Evolutionary conservation across 2,113 vertebrate species (phyloP), one percentile per base, ranked within the genome.

Genomic region (Hyperoodon ampullatus): DNA sequence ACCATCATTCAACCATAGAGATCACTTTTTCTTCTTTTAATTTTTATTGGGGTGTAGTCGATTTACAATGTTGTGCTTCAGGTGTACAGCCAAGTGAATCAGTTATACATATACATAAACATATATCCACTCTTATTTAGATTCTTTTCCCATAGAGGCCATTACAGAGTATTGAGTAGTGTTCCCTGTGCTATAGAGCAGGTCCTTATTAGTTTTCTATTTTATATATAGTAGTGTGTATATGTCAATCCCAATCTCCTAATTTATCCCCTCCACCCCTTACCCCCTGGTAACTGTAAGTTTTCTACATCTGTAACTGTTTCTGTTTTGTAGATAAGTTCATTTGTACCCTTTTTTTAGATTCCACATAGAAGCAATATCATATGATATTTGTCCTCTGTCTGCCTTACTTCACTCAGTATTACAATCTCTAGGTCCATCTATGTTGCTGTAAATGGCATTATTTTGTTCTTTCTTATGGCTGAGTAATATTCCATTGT

Each of bases 261-360:
- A 7, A 7, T 77, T 77, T 33, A 21, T 16, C 5, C 47, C 11
- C 0, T 0, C 30, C 47, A 39, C 39, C 9, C 19, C 16, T 50
- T 33, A 50, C 44, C 44, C 2, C 15, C 15, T 77, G 44, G 47
- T 77, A 21, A n/a, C 74, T 3, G 4, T 75, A 50, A 50, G 44
- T n/a, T 77, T 33, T 53, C 30, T 53, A 33, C 47, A 21, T 77
- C 18, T 77, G 1, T 77, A 77, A 50, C 74, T 33, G 44, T 77
- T 77, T 77, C 44, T 75, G 15, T 75, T 75, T 50, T 33, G 9
- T 50, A 33, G 44, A 33, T 50, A 77, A 47, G 28, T 77, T 33
- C 10, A 12, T 77, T n/a, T 77, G 47, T 12, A 77, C 47, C 47
- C 28, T 53, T 77, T 77, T 21, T 39, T 39, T 39, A 39, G 39